Percentiles rank a stretch among this genome's conserved stretches.
These are phyloP conservation scores for Candidula unifasciata DNA, from an alignment of 2,888 invertebrate species.

Conservation along the genomic window DNA sequence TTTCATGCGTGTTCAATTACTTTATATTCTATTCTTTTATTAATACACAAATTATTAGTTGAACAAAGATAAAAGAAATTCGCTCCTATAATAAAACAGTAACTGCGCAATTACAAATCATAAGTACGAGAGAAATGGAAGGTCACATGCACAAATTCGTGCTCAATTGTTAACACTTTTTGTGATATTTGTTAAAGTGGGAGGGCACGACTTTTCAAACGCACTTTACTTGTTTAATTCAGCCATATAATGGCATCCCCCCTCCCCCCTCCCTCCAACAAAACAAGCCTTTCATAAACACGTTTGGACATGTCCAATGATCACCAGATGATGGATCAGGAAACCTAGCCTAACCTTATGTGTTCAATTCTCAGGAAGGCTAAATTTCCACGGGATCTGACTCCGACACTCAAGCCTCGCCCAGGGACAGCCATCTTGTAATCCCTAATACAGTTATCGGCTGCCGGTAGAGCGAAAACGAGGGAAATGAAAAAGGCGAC, in stretches of 20 bases:
- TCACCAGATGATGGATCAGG: not conserved
- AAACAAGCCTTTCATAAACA: conserved; percentile 16
- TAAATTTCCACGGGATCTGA: not conserved
- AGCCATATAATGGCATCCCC: conserved; percentile 25
- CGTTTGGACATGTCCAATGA: not conserved
- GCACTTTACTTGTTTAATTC: not conserved
- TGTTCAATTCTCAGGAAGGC: not conserved
- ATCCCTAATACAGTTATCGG: conserved; percentile 25
- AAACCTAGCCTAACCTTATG: conserved; percentile 10
- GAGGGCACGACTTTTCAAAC: too few relatives aligned
- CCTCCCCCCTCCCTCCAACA: too few relatives aligned
- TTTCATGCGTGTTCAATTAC: too few relatives aligned
- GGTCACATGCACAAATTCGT: too few relatives aligned
- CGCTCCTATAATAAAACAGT: too few relatives aligned
- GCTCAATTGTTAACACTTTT: too few relatives aligned
- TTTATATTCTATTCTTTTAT: too few relatives aligned
- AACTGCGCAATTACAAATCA: too few relatives aligned
- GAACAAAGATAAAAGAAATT: too few relatives aligned
- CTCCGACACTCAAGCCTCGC: not conserved
- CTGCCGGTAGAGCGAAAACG: not conserved
- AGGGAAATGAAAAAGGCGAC: conserved; percentile 18
- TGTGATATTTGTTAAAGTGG: too few relatives aligned
- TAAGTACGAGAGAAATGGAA: too few relatives aligned
- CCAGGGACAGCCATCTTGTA: conserved; percentile 3
- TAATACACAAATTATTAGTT: too few relatives aligned